phyloP scores from a whole-genome alignment of 2,797 vertebrate species.

The Sebastiscus albofasciatus region DNA sequence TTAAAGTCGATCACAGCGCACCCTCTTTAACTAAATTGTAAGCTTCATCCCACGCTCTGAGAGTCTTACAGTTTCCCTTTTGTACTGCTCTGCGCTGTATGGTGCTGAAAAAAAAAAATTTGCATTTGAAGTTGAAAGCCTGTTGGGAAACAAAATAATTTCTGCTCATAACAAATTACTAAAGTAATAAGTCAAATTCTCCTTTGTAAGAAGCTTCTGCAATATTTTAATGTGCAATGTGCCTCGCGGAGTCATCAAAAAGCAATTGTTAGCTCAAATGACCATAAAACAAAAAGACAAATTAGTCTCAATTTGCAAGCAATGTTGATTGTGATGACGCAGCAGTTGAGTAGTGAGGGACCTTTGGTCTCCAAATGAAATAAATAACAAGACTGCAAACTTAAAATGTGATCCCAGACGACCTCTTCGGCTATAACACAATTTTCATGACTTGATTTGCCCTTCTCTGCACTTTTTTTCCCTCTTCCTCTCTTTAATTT shows the following conservation, averaged over 20 bases:
- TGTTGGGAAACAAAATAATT: constrained; percentile 1
- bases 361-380: constrained; percentile 16
- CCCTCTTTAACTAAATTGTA: too few species aligned
- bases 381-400: neutral
- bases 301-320: constrained; percentile 9
- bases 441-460: constrained; percentile 34
- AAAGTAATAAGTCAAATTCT: constrained; percentile 9
- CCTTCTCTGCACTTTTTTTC: constrained; percentile 32
- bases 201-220: neutral
- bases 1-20: too few species aligned
- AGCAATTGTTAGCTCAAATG: constrained; percentile 10
- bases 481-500: constrained; percentile 41
- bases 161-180: neutral
- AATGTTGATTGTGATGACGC: constrained; percentile 32
- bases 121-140: neutral
- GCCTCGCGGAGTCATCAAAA: constrained; percentile 24
- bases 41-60: too few species aligned
- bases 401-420: constrained; percentile 25
- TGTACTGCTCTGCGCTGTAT: neutral
- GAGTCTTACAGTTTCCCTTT: neutral
- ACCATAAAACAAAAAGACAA: constrained; percentile 21
- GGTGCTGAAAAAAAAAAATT: neutral
- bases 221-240: constrained; percentile 8
- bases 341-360: constrained; percentile 10
- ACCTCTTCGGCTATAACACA: constrained; percentile 5